A percentile compares a stretch with the other conserved stretches of the same genome.
Conservation (phyloP, 2,888 invertebrate species). For the Volucella zonaria region DNA sequence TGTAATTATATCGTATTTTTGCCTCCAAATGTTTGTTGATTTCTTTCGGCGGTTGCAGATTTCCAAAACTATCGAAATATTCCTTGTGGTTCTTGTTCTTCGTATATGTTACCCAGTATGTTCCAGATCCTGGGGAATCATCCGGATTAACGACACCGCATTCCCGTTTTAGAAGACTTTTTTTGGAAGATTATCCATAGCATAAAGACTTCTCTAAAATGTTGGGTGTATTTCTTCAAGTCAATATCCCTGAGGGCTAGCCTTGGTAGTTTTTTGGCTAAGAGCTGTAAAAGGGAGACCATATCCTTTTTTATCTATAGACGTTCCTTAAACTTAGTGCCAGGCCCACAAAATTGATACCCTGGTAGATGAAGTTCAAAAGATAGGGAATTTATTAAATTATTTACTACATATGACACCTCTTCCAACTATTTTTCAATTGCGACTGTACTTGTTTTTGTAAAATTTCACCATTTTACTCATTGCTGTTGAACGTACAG, state of each 20-base stretch:
- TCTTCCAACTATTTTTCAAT: slow-evolving; percentile 16
- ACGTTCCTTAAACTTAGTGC: slow-evolving; percentile 75
- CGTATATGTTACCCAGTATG: slow-evolving; percentile 80
- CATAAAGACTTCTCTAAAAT: slow-evolving; percentile 77
- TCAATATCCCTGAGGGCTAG: slow-evolving; percentile 75
- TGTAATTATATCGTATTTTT: slow-evolving; percentile 76
- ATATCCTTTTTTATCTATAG: slow-evolving; percentile 71
- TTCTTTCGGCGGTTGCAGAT: slow-evolving; percentile 78
- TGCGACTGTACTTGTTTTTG: background rate
- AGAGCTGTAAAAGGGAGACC: slow-evolving; percentile 49
- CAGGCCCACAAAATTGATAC: slow-evolving; percentile 77
- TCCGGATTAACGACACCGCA: slow-evolving; percentile 75
- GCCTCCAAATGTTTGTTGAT: slow-evolving; percentile 75
- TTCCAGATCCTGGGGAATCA: slow-evolving; percentile 74
- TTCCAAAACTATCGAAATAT: slow-evolving; percentile 80
- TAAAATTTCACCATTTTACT: background rate
- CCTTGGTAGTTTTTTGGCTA: slow-evolving; percentile 74
- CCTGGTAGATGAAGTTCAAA: slow-evolving; percentile 75
- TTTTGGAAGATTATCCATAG: slow-evolving; percentile 46
- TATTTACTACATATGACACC: slow-evolving; percentile 63
- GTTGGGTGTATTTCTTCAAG: slow-evolving; percentile 76
- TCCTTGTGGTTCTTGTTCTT: slow-evolving; percentile 77
- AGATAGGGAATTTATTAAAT: slow-evolving; percentile 73
- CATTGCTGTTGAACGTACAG: slow-evolving; percentile 9
- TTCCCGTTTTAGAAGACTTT: slow-evolving; percentile 21